Percentiles rank a stretch among this genome's conserved stretches.
phyloP scores from a whole-genome alignment of 2,888 invertebrate genomes.

The Xylota segnis region DNA sequence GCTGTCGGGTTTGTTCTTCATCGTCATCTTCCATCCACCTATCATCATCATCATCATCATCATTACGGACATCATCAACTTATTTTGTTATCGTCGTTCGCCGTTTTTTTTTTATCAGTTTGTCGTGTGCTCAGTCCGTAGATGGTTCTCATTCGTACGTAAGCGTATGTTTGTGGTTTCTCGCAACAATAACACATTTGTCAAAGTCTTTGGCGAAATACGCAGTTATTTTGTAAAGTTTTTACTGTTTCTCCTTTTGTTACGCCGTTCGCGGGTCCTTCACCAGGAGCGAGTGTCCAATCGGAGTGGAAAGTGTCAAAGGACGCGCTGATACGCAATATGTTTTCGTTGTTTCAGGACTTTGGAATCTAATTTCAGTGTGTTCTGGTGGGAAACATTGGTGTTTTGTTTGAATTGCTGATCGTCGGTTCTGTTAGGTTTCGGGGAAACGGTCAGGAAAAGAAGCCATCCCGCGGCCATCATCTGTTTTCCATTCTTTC shows the following conservation, averaged over 20 bases:
- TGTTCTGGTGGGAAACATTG: constrained; percentile 15
- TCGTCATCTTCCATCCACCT: constrained; percentile 12
- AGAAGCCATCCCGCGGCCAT: constrained; percentile 49
- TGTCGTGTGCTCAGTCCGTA: constrained; percentile 23
- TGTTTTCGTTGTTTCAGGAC: constrained; percentile 7
- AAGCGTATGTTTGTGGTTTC: background rate
- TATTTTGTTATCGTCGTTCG: constrained; percentile 43
- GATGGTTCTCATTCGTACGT: constrained; percentile 19
- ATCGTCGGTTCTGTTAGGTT: background rate
- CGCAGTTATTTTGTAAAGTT: constrained; percentile 5
- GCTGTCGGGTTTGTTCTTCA: constrained; percentile 5
- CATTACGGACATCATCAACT: constrained; percentile 7
- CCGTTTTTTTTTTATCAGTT: constrained; percentile 30
- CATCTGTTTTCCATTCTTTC: constrained; percentile 51
- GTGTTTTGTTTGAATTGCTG: background rate
- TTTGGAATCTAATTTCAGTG: background rate
- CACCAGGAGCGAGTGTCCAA: no score
- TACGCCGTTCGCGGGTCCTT: constrained; percentile 8
- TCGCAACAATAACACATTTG: constrained; percentile 2
- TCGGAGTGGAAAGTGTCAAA: background rate
- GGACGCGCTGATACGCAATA: constrained; percentile 27
- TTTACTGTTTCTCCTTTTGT: background rate
- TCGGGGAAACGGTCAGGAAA: constrained; percentile 5
- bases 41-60: constrained; percentile 1
- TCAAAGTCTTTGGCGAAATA: background rate